phyloP scores from a whole-genome alignment of 2,113 vertebrate species.

The Ptilorrhoa leucosticta region DNA sequence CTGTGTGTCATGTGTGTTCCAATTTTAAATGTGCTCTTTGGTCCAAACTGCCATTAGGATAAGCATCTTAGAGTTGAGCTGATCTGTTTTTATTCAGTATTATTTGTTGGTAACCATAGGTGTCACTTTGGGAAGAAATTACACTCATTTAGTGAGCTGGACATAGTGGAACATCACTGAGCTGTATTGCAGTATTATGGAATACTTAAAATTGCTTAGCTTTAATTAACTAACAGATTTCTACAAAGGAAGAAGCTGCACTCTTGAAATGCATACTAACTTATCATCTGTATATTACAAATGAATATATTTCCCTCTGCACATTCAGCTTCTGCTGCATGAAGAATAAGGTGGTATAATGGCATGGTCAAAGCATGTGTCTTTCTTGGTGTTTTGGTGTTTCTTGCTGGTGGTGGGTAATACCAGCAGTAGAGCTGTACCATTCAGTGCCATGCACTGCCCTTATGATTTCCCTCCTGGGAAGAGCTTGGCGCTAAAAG shows the following conservation, averaged over 20 bases:
- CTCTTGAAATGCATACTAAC: not conserved
- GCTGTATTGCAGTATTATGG: not conserved
- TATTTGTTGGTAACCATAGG: not conserved
- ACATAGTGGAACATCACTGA: not conserved
- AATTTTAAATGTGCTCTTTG: not conserved
- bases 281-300: not conserved
- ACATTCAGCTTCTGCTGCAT: not conserved
- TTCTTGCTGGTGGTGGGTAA: not conserved
- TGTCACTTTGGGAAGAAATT: not conserved
- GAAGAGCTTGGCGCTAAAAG: not conserved
- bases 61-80: not conserved
- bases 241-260: not conserved
- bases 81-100: not conserved
- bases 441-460: not conserved
- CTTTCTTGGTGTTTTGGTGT: not conserved
- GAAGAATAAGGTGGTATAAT: not conserved
- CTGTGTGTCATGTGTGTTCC: not conserved
- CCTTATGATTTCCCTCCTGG: not conserved
- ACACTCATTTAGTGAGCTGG: not conserved
- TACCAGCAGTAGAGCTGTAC: not conserved
- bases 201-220: not conserved
- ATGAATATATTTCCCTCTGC: not conserved
- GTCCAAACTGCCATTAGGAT: not conserved
- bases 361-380: not conserved
- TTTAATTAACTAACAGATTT: not conserved